A percentile compares a stretch with the other conserved stretches of the same genome.
Evolutionary conservation across 2,888 invertebrate genomes (phyloP).

Genomic region (Nephrotoma flavescens): DNA sequence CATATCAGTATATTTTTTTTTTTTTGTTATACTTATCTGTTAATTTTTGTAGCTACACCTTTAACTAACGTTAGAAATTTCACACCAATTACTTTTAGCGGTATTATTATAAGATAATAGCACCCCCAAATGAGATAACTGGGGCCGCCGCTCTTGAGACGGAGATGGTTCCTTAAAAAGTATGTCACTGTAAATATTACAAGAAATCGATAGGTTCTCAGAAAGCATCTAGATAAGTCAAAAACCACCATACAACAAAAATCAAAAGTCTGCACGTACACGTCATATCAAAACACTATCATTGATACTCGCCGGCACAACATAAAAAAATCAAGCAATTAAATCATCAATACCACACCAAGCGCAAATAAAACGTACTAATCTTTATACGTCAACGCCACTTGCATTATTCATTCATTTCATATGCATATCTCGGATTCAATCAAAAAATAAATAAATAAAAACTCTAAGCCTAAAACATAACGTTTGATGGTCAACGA

Average conservation of each 20-base stretch:
- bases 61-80: no score
- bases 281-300: not conserved
- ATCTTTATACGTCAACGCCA: not conserved
- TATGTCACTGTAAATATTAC: not conserved
- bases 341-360: not conserved
- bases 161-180: no score
- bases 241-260: not conserved
- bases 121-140: no score
- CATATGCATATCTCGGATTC: not conserved
- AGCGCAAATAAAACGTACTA: not conserved
- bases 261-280: not conserved
- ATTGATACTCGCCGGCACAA: not conserved
- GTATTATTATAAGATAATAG: no score
- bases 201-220: not conserved
- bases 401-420: not conserved
- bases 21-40: no score
- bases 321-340: not conserved
- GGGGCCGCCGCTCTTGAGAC: no score
- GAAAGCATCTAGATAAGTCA: not conserved
- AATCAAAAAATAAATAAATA: not conserved
- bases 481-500: not conserved
- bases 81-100: no score
- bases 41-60: no score
- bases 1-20: no score
- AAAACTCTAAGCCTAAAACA: not conserved